Evolutionary conservation across 2,888 invertebrate species (phyloP).

Genomic region (Lomographa bimaculata): DNA sequence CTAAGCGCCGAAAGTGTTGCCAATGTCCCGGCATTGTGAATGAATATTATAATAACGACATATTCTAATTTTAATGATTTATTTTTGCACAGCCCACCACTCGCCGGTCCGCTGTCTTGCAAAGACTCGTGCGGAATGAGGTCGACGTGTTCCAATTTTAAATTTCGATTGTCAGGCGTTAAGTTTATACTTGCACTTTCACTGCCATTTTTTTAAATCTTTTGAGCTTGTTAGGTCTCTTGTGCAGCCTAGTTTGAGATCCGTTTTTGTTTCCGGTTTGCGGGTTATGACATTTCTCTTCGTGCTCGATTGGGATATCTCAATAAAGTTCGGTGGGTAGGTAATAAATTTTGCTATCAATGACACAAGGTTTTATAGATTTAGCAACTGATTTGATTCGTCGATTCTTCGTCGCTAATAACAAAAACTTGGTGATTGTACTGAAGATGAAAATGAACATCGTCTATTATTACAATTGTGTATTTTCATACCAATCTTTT

Average conservation of each 20-base stretch:
- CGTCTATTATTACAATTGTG: no score
- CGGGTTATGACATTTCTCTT: slow-evolving; percentile 26
- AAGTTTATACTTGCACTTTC: slow-evolving; percentile 62
- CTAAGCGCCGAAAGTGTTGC: slow-evolving; percentile 20
- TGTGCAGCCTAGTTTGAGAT: slow-evolving; percentile 33
- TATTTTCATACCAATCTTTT: no score
- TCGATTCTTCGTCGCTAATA: background rate
- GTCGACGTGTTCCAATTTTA: slow-evolving; percentile 76
- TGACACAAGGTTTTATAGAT: slow-evolving; percentile 15
- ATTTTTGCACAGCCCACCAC: slow-evolving; percentile 57
- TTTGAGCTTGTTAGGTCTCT: slow-evolving; percentile 26
- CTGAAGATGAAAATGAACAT: no score
- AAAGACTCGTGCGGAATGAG: slow-evolving; percentile 68
- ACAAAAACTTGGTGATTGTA: slow-evolving; percentile 3
- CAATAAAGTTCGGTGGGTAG: slow-evolving; percentile 18
- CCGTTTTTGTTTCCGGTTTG: slow-evolving; percentile 46
- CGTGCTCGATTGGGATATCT: slow-evolving; percentile 25
- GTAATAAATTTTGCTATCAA: slow-evolving; percentile 24
- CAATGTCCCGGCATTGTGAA: slow-evolving; percentile 33
- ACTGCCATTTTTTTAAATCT: slow-evolving; percentile 42
- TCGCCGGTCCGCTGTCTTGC: slow-evolving; percentile 57
- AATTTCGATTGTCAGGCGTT: slow-evolving; percentile 64
- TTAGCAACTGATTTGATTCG: slow-evolving; percentile 14
- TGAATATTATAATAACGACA: slow-evolving; percentile 38
- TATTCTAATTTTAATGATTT: slow-evolving; percentile 60